Percentiles rank a stretch among this genome's conserved stretches.
phyloP scores from a whole-genome alignment of 2,888 invertebrate genomes.

The Resseliella maxima region DNA sequence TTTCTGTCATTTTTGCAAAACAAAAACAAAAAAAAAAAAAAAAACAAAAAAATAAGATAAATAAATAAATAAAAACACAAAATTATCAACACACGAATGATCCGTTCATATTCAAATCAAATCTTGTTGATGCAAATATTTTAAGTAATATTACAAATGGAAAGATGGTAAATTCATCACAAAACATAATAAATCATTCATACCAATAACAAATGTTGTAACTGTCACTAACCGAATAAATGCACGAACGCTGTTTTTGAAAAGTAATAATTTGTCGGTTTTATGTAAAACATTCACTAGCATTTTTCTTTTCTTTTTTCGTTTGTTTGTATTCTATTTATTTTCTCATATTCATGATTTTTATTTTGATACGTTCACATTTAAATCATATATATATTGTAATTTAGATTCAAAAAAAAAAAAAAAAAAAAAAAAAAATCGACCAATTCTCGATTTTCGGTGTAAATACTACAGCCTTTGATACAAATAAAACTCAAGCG shows the following conservation, averaged over 20 bases:
- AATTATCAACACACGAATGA: too few relatives aligned
- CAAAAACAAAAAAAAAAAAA: too few relatives aligned
- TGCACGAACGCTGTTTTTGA: not conserved
- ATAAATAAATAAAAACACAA: too few relatives aligned
- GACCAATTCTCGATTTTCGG: not conserved
- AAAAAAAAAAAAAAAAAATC: not conserved
- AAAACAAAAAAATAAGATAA: too few relatives aligned
- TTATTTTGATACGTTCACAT: not conserved
- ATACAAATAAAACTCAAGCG: not conserved
- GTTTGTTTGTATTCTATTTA: not conserved
- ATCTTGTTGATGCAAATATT: too few relatives aligned
- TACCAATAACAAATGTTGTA: slow-evolving; percentile 20
- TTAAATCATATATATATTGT: not conserved
- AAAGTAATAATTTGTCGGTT: not conserved
- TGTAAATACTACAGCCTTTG: not conserved
- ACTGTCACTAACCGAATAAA: not conserved
- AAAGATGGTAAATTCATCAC: not conserved
- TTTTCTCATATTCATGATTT: too few relatives aligned
- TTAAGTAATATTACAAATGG: not conserved
- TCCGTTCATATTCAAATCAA: too few relatives aligned
- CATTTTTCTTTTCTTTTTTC: not conserved
- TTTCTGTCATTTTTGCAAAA: too few relatives aligned
- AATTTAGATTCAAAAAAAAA: not conserved
- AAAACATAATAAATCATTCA: slow-evolving; percentile 9
- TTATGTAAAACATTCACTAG: not conserved